A percentile compares a stretch with the other conserved stretches of the same genome.
These are phyloP conservation scores for Pristionchus mayeri DNA, from an alignment of 2,888 invertebrate species.

Conservation along the genomic window DNA sequence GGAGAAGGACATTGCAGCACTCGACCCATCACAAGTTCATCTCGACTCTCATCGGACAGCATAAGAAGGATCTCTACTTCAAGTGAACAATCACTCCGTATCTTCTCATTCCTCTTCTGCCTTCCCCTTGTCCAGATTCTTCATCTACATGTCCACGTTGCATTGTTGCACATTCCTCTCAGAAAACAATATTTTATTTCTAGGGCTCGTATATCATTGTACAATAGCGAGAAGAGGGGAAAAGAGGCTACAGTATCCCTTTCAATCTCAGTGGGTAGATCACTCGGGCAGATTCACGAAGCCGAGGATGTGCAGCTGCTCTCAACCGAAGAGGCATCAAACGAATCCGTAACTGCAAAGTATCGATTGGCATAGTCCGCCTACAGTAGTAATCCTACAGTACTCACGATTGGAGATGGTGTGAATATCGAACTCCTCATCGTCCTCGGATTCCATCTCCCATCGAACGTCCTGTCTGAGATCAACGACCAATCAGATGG, in stretches of 20 bases:
- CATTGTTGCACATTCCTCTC: background rate
- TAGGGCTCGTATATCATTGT: background rate
- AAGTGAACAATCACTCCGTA: background rate
- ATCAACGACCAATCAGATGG: slow-evolving; percentile 10
- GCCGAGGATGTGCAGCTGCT: background rate
- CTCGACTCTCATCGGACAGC: background rate
- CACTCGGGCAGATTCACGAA: background rate
- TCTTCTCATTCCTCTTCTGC: too few species aligned
- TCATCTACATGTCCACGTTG: too few species aligned
- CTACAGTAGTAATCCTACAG: background rate
- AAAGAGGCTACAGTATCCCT: background rate
- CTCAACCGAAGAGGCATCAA: background rate
- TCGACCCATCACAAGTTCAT: background rate
- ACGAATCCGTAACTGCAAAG: background rate
- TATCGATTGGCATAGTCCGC: background rate
- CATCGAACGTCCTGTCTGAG: slow-evolving; percentile 22
- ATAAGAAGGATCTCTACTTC: slow-evolving; percentile 23
- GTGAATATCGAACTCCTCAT: background rate
- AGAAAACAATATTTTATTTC: slow-evolving; percentile 35
- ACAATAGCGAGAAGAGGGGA: background rate
- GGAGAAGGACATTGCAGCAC: background rate
- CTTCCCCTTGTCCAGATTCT: too few species aligned
- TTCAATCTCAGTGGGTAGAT: background rate
- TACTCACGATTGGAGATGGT: background rate
- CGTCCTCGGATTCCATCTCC: background rate